Evolutionary conservation across 2,797 vertebrate genomes (phyloP).

Genomic region (Sarcoramphus papa): DNA sequence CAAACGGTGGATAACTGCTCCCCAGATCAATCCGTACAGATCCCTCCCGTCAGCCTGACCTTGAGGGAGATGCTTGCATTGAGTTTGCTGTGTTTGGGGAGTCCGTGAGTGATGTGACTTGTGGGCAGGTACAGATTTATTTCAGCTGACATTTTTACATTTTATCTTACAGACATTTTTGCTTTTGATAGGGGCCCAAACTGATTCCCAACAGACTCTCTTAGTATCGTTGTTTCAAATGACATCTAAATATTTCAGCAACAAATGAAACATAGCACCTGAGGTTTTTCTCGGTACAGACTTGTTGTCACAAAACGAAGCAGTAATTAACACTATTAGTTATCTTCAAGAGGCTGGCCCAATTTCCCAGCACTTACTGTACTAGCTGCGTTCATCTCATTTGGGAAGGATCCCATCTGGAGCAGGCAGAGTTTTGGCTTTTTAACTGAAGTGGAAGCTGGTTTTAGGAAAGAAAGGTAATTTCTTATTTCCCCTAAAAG

Average conservation of each 20-base stretch:
- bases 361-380: not conserved
- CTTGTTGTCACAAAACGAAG: not conserved
- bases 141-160: not conserved
- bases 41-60: not conserved
- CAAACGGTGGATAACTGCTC: not conserved
- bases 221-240: accelerated
- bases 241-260: not conserved
- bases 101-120: accelerated
- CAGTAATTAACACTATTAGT: not conserved
- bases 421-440: not conserved
- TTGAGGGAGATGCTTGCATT: not conserved
- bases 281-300: accelerated
- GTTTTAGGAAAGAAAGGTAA: not conserved
- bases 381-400: not conserved
- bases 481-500: not conserved
- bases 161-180: not conserved
- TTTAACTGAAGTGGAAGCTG: not conserved
- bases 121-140: not conserved
- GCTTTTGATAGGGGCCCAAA: not conserved
- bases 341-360: not conserved
- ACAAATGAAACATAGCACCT: not conserved
- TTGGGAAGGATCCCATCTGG: not conserved
- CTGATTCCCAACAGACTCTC: not conserved
- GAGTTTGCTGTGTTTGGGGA: not conserved
- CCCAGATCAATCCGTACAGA: accelerated